Conservation (phyloP, 2,888 invertebrate species). For the Philopedon plagiatum region DNA sequence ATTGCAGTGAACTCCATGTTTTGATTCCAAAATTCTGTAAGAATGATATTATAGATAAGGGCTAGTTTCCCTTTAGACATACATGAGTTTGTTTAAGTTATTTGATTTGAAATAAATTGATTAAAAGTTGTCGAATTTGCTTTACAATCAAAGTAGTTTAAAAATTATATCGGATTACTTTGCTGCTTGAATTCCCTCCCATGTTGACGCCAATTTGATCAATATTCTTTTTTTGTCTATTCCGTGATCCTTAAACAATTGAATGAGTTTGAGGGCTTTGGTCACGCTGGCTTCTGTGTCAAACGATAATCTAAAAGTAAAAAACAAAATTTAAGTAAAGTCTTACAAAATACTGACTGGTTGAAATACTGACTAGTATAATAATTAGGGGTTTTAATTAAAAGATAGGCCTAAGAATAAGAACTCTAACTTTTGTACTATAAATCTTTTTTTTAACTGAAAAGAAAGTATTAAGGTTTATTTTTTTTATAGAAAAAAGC, state of each 20-base stretch:
- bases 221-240: slow-evolving; percentile 93
- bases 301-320: slow-evolving; percentile 87
- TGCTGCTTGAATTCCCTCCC: slow-evolving; percentile 99
- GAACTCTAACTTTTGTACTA: too few relatives aligned
- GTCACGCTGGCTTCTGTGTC: slow-evolving; percentile 92
- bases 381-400: too few relatives aligned
- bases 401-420: too few relatives aligned
- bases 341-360: too few relatives aligned
- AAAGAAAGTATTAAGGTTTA: too few relatives aligned
- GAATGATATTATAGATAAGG: slow-evolving; percentile 16
- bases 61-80: too few relatives aligned
- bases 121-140: background rate
- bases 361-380: too few relatives aligned
- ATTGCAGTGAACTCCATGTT: slow-evolving; percentile 97
- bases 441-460: too few relatives aligned
- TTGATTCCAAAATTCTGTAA: slow-evolving; percentile 87
- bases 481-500: too few relatives aligned
- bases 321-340: too few relatives aligned
- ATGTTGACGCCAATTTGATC: slow-evolving; percentile 98
- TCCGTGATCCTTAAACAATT: slow-evolving; percentile 91
- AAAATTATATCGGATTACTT: slow-evolving; percentile 73
- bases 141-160: background rate
- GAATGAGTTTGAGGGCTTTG: slow-evolving; percentile 91
- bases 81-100: too few relatives aligned
- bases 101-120: too few relatives aligned